These are phyloP conservation scores for Cacoxenus indagator DNA, from an alignment of 2,888 invertebrate genomes.

Conservation along the genomic window DNA sequence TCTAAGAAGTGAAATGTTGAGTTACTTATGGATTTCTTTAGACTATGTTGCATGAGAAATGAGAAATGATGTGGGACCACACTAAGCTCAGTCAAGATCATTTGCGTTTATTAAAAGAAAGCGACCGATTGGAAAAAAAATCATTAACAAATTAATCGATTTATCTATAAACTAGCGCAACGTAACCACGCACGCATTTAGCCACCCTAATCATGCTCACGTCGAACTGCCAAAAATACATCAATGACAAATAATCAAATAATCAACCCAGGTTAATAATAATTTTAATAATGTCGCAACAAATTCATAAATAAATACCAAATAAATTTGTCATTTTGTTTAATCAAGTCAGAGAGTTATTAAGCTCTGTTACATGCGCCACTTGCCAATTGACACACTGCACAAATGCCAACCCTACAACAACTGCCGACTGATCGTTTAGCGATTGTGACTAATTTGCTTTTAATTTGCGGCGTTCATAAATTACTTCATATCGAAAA, in stretches of 20 bases:
- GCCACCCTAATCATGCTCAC: too few relatives aligned
- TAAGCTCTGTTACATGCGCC: not conserved
- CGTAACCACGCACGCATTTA: too few relatives aligned
- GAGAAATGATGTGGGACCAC: too few relatives aligned
- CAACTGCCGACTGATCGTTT: slow-evolving; percentile 38
- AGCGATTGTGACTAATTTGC: slow-evolving; percentile 63
- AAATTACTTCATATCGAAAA: slow-evolving; percentile 24
- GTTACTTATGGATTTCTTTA: too few relatives aligned
- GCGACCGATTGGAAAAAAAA: too few relatives aligned
- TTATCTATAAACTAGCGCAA: too few relatives aligned
- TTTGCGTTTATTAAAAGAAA: too few relatives aligned
- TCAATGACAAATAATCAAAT: not conserved
- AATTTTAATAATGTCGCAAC: not conserved
- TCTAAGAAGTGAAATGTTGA: too few relatives aligned
- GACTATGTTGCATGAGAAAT: too few relatives aligned
- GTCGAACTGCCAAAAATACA: too few relatives aligned
- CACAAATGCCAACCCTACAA: not conserved
- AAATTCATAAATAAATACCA: not conserved
- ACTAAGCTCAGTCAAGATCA: too few relatives aligned
- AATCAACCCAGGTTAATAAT: not conserved
- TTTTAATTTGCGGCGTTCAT: slow-evolving; percentile 55
- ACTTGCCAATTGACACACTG: not conserved
- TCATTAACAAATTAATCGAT: too few relatives aligned
- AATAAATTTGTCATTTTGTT: not conserved
- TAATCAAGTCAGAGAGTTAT: not conserved